Evolutionary conservation across 2,888 invertebrate species (phyloP), one percentile per base, ranked within the genome.

Genomic region (Melitaea athalia): DNA sequence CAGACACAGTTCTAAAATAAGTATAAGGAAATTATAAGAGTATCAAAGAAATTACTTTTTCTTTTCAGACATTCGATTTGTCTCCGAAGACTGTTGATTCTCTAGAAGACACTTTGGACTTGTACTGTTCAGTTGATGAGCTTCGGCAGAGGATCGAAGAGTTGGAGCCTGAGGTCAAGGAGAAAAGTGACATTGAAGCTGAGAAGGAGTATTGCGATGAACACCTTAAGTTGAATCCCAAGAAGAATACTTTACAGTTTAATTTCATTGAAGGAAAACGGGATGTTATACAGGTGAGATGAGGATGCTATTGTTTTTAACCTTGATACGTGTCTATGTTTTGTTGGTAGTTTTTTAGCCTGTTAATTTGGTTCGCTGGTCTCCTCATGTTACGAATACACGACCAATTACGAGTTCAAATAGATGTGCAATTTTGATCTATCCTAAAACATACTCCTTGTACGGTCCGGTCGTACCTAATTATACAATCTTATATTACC

Each of bases 81-180:
- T 92, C 92, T 4, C 91, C 91, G 42, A 93, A 93, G 74, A 88
- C 84, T 70, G 88, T 91, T 73, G 93, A 93, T 64, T 89, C 93
- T 68, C 83, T 94, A 68, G 94, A 94, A 79, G 94, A 94, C 71
- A 92, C 93, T 42, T 84, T 95, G 75, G 94, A 95, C 78, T 94
- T 95, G 70, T 95, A 95, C 83, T 95, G 95, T 85, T 94, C 95
- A 0, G 95, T 95, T 57, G 95, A 95, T 77, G 95, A 95, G 79
- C 82, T 95, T 47, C 85, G 94, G 64, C 93, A 94, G 74, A 89
- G 93, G 75, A 94, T 94, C 71, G 88, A 87, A 52, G 90, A 82
- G 1, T 73, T 93, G 75, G 89, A 91, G 72, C 91, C 92, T 0
- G 91, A 91, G 64, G 86, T 91, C 14, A 83, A 86, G 71, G 85